phyloP scores from a whole-genome alignment of 2,888 invertebrate species.

The Ormyrus labotus region DNA sequence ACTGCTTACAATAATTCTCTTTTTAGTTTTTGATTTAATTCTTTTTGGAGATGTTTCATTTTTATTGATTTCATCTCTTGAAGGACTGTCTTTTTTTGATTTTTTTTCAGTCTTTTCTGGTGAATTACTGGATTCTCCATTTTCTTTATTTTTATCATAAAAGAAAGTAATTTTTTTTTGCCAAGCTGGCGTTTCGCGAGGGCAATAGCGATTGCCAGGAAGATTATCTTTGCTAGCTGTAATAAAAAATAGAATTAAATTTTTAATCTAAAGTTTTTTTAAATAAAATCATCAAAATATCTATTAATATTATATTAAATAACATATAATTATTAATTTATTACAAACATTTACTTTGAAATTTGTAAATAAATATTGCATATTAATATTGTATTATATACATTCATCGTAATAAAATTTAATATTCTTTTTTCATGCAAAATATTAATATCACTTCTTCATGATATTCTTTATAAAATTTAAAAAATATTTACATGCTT shows the following conservation, averaged over 20 bases:
- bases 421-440: not conserved
- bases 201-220: constrained; percentile 53
- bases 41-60: constrained; percentile 18
- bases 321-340: not conserved
- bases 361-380: not conserved
- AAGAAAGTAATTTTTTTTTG: constrained; percentile 55
- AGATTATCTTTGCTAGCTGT: constrained; percentile 50
- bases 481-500: no score
- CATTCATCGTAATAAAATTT: not conserved
- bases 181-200: constrained; percentile 54
- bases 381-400: constrained; percentile 3
- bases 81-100: constrained; percentile 19
- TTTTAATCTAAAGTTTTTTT: not conserved
- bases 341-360: not conserved
- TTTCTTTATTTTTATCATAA: constrained; percentile 25
- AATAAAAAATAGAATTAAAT: constrained; percentile 1
- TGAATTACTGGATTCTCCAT: not conserved
- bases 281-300: not conserved
- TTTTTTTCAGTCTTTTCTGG: not conserved
- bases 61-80: constrained; percentile 11
- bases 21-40: constrained; percentile 15
- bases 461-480: no score
- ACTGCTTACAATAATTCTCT: not conserved
- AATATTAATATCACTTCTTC: no score
- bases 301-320: not conserved